A percentile compares a stretch with the other conserved stretches of the same genome.
phyloP scores from a whole-genome alignment of 2,797 vertebrate species.

The Peromyscus aztecus region DNA sequence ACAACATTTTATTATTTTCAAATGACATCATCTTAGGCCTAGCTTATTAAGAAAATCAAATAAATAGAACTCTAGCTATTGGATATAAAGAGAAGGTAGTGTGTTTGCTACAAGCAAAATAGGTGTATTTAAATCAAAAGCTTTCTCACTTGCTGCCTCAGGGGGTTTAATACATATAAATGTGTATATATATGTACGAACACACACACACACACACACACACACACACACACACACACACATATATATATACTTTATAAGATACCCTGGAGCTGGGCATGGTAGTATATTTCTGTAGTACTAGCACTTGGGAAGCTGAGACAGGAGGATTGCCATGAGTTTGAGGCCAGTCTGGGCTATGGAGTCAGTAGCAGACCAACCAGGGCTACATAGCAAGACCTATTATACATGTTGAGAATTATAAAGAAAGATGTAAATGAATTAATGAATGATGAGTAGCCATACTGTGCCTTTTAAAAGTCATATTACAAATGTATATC shows the following conservation, averaged over 20 bases:
- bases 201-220: not conserved
- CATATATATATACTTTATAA: not conserved
- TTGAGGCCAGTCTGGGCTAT: not conserved
- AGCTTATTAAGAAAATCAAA: constrained; percentile 39
- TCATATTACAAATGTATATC: not conserved
- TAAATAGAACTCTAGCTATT: not conserved
- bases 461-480: not conserved
- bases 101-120: constrained; percentile 11
- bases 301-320: not conserved
- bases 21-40: constrained; percentile 68
- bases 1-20: constrained; percentile 70
- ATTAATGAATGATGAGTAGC: not conserved
- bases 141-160: not conserved
- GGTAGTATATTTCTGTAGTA: not conserved
- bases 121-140: constrained; percentile 46
- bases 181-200: not conserved
- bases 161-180: not conserved
- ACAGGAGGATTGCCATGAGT: not conserved
- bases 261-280: not conserved
- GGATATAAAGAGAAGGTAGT: constrained; percentile 50
- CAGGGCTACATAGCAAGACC: not conserved
- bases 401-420: not conserved
- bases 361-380: not conserved
- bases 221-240: not conserved
- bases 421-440: constrained; percentile 5